phyloP scores from a whole-genome alignment of 1,140 invertebrate species.

The Polypedilum pembai region DNA sequence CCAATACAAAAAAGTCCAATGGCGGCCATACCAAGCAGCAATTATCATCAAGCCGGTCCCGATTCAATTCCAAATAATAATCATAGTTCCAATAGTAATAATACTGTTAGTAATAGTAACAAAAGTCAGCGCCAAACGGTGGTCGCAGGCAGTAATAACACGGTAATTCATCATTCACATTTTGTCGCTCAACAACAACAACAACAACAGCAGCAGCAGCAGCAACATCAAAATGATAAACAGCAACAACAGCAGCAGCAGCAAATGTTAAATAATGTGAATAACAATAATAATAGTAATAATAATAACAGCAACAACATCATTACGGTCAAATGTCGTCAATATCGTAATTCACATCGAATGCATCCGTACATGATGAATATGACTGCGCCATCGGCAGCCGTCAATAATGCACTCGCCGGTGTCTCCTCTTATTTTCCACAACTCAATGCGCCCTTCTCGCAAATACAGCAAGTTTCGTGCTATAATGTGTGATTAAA shows the following conservation, averaged over 20 bases:
- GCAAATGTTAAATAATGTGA: constrained; percentile 17
- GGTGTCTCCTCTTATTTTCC: constrained; percentile 33
- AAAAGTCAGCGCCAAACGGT: constrained; percentile 30
- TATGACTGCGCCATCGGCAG: constrained; percentile 16
- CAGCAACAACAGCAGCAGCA: constrained; percentile 29
- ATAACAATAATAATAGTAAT: constrained; percentile 30
- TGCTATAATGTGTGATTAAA: constrained; percentile 51
- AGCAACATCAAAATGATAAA: constrained; percentile 29
- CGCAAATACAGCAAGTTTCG: constrained; percentile 48
- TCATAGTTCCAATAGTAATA: constrained; percentile 27
- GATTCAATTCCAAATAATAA: constrained; percentile 38
- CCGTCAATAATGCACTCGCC: constrained; percentile 32
- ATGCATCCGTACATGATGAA: constrained; percentile 48
- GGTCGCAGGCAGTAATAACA: constrained; percentile 33
- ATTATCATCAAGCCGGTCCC: constrained; percentile 44
- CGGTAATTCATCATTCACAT: constrained; percentile 28
- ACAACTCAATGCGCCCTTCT: constrained; percentile 1
- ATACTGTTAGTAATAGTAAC: constrained; percentile 34
- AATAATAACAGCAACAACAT: constrained; percentile 42
- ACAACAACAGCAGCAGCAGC: constrained; percentile 12
- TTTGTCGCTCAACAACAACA: constrained; percentile 29
- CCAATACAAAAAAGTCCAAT: constrained; percentile 39
- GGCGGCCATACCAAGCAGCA: constrained; percentile 43
- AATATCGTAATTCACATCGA: constrained; percentile 48
- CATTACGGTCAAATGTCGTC: constrained; percentile 48